Evolutionary conservation across 2,113 vertebrate genomes (phyloP).

Genomic region (Chionodraco myersi): DNA sequence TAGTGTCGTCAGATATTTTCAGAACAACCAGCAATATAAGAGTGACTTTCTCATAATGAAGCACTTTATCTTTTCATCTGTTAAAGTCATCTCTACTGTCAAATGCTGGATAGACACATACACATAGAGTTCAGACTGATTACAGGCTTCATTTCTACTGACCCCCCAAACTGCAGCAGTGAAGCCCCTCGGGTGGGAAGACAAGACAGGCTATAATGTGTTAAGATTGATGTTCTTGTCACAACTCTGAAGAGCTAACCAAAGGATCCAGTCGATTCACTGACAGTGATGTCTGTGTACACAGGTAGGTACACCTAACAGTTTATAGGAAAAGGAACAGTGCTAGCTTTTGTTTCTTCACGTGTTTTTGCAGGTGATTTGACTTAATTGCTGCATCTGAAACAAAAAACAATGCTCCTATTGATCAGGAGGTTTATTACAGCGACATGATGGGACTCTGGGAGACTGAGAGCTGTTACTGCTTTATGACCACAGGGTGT

Average conservation of each 20-base stretch:
- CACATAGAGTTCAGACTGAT: conserved; percentile 19
- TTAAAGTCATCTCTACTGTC: conserved; percentile 5
- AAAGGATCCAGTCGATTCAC: background rate
- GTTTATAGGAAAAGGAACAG: background rate
- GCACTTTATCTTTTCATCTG: background rate
- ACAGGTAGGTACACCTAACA: too few species aligned
- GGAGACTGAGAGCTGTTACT: too few species aligned
- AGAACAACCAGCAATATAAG: background rate
- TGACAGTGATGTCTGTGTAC: too few species aligned
- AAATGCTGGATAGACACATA: conserved; percentile 23
- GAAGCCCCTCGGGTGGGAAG: conserved; percentile 29
- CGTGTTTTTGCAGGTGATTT: background rate
- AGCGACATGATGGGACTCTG: too few species aligned
- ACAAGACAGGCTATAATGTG: conserved; percentile 24
- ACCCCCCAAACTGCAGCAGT: conserved; percentile 3
- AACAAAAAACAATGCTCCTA: background rate
- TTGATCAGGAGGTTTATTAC: too few species aligned
- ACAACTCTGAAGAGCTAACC: background rate
- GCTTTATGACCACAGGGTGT: too few species aligned
- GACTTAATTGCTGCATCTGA: background rate
- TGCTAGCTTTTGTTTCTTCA: background rate
- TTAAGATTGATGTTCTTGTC: background rate
- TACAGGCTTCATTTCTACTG: conserved; percentile 12
- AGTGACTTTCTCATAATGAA: background rate
- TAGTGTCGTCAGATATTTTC: background rate